Base-by-base conservation (phyloP, 2,888 invertebrate genomes). In the Eretmocerus hayati region DNA sequence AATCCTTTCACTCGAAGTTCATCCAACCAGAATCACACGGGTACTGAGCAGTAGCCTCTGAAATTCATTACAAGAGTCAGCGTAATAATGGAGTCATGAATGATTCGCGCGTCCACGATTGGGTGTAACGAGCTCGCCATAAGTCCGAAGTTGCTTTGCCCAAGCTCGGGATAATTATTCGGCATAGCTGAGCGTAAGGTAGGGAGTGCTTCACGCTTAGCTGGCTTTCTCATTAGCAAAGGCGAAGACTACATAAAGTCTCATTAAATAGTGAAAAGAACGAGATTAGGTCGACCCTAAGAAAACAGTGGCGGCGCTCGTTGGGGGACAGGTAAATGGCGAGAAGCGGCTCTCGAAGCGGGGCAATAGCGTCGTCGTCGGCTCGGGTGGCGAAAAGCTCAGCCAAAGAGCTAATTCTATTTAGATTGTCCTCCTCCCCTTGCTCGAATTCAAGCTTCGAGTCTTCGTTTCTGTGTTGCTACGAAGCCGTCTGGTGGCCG, bases 321-420 rank as follows among this genome's bases (percentile, higher is more conserved):
- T 26, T 11, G 26, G 26, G 26, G 26, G 26, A 26, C 8, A 26
- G 26, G n/a, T n/a, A n/a, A n/a, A n/a, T n/a, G n/a, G n/a, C n/a
- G n/a, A n/a, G n/a, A n/a, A n/a, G n/a, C n/a, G n/a, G n/a, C n/a
- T n/a, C n/a, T n/a, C n/a, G n/a, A n/a, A n/a, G n/a, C 26, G 11
- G 8, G 26, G 26, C 26, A 26, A n/a, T n/a, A 26, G 26, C 26
- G 26, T 11, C 26, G 26, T n/a, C n/a, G n/a, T n/a, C 19, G 6
- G 22, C 20, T 22, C 6, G 13, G 26, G 18, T 31, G 44, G 26
- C 41, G 44, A 44, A 49, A 53, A 47, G 37, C 41, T 33, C 31
- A 13, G 26, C 20, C 37, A 32, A 49, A 47, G 38, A 38, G 47
- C 26, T 53, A 53, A 53, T 53, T 53, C 53, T 53, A 53, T 53